Evolutionary conservation across 1,140 invertebrate genomes (phyloP), one percentile per base, ranked within the genome.

Genomic region (Lerema accius): DNA sequence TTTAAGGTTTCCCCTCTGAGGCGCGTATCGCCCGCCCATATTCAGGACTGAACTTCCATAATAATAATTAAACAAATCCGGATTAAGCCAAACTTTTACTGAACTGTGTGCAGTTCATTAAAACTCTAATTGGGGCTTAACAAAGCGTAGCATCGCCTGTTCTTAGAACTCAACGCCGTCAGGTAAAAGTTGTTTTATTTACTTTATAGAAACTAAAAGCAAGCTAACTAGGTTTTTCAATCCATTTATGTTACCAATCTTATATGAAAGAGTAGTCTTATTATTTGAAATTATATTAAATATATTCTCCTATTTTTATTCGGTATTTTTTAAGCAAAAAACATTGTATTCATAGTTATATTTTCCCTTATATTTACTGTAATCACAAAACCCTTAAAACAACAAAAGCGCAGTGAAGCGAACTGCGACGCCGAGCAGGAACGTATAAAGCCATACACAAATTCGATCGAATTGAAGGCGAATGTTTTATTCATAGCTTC

Each of bases 1-100:
- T 69, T 63, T 58, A 68, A 64, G 39, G 61, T 49, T 37, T 19
- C 28, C 32, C 49, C 43, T 19, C 19, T 15, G 46, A 53, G 28
- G 26, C 26, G 40, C 55, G 42, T 66, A 43, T 37, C 49, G 40
- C 35, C 26, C 40, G 14, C 35, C 49, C 43, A 59, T 55, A 64
- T 49, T 45, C 37, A 50, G 53, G 16, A 6, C 48, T 15, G 39
- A 63, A 65, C 60, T 39, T 56, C 60, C 63, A 64, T 32, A 69
- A 67, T 71, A 73, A 78, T 61, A 70, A 75, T 73, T 75, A 72
- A 67, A 69, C 61, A 75, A 67, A 71, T 69, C 62, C 67, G 56
- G 71, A 73, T 73, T 70, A 69, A 69, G 60, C 37, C 13, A 39
- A 71, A 66, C 49, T 66, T 60, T 75, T 69, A 58, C 49, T 42